phyloP scores from a whole-genome alignment of 1,140 invertebrate genomes.

The Maniola jurtina region DNA sequence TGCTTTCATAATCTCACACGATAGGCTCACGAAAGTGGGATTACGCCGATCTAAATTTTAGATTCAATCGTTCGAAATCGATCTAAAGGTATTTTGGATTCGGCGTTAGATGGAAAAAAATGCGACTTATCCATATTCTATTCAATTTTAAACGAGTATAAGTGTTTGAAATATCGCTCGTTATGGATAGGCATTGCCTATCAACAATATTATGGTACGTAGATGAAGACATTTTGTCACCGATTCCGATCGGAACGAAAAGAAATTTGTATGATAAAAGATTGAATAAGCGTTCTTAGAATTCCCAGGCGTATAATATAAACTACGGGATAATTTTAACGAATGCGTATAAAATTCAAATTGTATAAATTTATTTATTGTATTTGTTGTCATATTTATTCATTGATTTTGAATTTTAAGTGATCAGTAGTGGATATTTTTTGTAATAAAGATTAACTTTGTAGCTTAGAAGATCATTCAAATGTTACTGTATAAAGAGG shows the following conservation, averaged over 20 bases:
- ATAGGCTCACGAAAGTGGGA: slow-evolving; percentile 8
- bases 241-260: neutral
- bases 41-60: slow-evolving; percentile 9
- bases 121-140: neutral
- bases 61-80: slow-evolving; percentile 6
- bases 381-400: neutral
- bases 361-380: neutral
- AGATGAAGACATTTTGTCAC: slow-evolving; percentile 6
- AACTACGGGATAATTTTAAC: slow-evolving; percentile 2
- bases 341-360: neutral
- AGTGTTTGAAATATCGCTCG: slow-evolving; percentile 10
- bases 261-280: slow-evolving; percentile 9
- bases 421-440: too few species aligned
- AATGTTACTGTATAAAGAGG: too few species aligned
- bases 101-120: neutral
- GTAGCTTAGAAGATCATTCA: too few species aligned
- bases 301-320: slow-evolving; percentile 1
- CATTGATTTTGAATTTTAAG: too few species aligned
- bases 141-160: slow-evolving; percentile 6
- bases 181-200: neutral
- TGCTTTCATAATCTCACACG: slow-evolving; percentile 1
- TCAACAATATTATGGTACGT: neutral
- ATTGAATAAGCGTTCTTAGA: neutral
- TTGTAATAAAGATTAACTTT: too few species aligned
- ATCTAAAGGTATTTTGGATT: neutral